Evolutionary conservation across 2,888 invertebrate genomes (phyloP).

Genomic region (Boloria euphrosyne): DNA sequence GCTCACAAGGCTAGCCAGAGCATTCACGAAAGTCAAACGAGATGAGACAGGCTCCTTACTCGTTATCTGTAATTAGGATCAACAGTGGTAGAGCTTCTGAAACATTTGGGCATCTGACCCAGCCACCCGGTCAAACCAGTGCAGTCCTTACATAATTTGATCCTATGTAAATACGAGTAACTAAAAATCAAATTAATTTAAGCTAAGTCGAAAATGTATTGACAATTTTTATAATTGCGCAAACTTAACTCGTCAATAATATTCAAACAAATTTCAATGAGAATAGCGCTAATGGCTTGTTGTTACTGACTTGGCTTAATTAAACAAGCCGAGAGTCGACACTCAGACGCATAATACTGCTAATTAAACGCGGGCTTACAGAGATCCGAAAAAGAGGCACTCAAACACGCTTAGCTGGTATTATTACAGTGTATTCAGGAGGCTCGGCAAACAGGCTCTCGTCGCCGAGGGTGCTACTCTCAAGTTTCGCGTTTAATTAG

Average conservation of each 20-base stretch:
- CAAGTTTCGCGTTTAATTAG: constrained; percentile 83
- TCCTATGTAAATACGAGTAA: constrained; percentile 32
- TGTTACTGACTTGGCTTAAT: constrained; percentile 81
- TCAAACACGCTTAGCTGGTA: constrained; percentile 82
- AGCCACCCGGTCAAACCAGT: constrained; percentile 16
- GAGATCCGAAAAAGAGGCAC: constrained; percentile 81
- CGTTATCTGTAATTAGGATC: constrained; percentile 78
- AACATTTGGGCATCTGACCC: constrained; percentile 55
- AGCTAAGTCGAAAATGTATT: constrained; percentile 17
- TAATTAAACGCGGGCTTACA: constrained; percentile 81
- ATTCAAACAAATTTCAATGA: constrained; percentile 38
- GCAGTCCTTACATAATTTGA: constrained; percentile 31
- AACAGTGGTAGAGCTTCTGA: constrained; percentile 52
- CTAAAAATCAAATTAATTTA: constrained; percentile 32
- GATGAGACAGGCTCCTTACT: constrained; percentile 56
- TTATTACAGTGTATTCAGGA: constrained; percentile 81
- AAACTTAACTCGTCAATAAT: constrained; percentile 49
- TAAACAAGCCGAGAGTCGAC: constrained; percentile 78
- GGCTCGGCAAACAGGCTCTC: constrained; percentile 78
- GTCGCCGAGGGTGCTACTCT: constrained; percentile 79
- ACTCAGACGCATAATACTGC: constrained; percentile 80
- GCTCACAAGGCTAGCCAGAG: constrained; percentile 32
- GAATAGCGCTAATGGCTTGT: constrained; percentile 60
- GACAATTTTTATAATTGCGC: constrained; percentile 29
- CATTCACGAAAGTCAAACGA: constrained; percentile 57